Evolutionary conservation across 2,888 invertebrate species (phyloP), one percentile per base, ranked within the genome.

Genomic region (Drosophila demipolita): DNA sequence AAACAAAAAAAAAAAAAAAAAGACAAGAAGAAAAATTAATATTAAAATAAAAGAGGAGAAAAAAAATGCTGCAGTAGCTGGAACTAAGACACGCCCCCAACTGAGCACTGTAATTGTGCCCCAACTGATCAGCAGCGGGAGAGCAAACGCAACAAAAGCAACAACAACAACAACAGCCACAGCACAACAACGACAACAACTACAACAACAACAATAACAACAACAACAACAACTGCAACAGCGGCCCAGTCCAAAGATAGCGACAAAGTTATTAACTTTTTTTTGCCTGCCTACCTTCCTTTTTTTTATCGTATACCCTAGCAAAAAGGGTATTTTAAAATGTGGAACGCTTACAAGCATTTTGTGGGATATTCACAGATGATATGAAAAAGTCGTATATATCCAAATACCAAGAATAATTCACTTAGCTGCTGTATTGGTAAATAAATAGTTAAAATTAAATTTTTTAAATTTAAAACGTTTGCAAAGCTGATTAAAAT

Each of bases 51-150:
- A 58, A 58, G 67, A 58, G 64, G 59, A 69, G 15, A 54, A 54
- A 53, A 53, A 67, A 62, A 48, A 38, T 54, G 58, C 50, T 48
- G 42, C 60, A 57, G 80, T 62, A 70, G 75, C 78, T 63, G 66
- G 84, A 52, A 69, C 62, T 53, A 35, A 48, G 82, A 57, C 68
- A 75, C 75, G 77, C 83, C 78, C 67, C 66, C 75, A 79, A 72
- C 78, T 58, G 78, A 36, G 79, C 77, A 77, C 80, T 81, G 78
- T 79, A 90, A 90, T 90, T 89, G 89, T 85, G 83, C 78, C 90
- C 88, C 65, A 74, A 58, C 75, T 80, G 86, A 90, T 90, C 90
- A 88, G 78, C 77, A 62, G 60, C 68, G 62, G 69, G 62, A 69
- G 69, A 50, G 58, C 61, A 40, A 63, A 64, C n/a, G 12, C 38